Percentiles rank a stretch among this genome's conserved stretches.
phyloP scores from a whole-genome alignment of 2,797 vertebrate species.

The Apogon talboti region DNA sequence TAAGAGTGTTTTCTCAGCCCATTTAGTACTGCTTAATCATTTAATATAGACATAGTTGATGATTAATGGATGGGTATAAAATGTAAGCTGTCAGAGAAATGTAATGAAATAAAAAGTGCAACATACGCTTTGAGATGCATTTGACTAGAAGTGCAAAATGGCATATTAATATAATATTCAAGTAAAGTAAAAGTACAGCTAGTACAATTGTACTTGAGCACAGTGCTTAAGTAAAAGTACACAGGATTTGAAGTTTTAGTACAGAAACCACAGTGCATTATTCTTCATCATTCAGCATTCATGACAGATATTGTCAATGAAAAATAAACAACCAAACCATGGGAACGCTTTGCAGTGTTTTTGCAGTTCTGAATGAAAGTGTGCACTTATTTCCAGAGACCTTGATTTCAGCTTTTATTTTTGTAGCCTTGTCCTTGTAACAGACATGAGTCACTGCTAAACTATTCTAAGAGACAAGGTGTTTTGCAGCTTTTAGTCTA shows the following conservation, averaged over 20 bases:
- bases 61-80: too few relatives aligned
- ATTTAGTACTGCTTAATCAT: too few relatives aligned
- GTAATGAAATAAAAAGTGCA: too few relatives aligned
- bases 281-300: conserved; percentile 40
- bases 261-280: conserved; percentile 23
- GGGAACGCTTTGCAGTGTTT: conserved; percentile 5
- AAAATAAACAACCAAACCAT: conserved; percentile 10
- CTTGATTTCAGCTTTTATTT: conserved; percentile 20
- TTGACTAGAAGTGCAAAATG: too few relatives aligned
- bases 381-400: neutral
- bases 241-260: conserved; percentile 7
- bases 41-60: too few relatives aligned
- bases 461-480: conserved; percentile 12
- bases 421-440: conserved; percentile 1
- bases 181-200: too few relatives aligned
- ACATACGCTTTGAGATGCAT: too few relatives aligned
- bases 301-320: conserved; percentile 30
- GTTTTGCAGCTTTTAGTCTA: neutral
- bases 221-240: too few relatives aligned
- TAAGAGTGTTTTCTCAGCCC: too few relatives aligned
- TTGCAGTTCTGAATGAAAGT: conserved; percentile 11
- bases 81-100: too few relatives aligned
- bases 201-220: too few relatives aligned
- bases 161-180: too few relatives aligned
- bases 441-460: conserved; percentile 12